phyloP scores from a whole-genome alignment of 1,140 invertebrate genomes.

The Sycophaga agraensis region DNA sequence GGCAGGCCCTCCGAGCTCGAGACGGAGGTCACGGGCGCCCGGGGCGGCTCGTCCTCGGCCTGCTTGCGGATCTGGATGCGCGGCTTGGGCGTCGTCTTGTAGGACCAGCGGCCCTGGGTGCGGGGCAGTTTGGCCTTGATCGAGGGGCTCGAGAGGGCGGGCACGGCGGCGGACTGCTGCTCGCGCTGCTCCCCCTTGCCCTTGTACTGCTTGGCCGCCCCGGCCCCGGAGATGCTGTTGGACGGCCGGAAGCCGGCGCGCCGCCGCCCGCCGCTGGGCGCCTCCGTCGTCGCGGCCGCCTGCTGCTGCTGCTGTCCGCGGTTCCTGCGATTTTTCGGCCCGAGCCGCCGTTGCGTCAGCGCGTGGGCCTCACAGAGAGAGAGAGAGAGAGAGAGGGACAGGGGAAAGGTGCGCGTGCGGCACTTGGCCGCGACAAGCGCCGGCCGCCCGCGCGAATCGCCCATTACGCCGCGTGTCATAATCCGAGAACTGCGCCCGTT shows the following conservation, averaged over 20 bases:
- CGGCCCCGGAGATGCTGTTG: constrained; percentile 22
- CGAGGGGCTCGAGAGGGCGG: constrained; percentile 21
- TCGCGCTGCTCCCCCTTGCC: constrained; percentile 6
- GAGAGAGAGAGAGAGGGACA: too few relatives aligned
- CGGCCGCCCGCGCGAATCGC: too few relatives aligned
- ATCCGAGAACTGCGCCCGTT: too few relatives aligned
- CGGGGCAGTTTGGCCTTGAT: constrained; percentile 74
- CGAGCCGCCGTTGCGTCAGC: too few relatives aligned
- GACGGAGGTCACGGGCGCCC: too few relatives aligned
- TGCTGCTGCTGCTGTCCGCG: not conserved
- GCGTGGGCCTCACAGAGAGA: too few relatives aligned
- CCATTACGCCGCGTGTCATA: too few relatives aligned
- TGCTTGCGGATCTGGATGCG: constrained; percentile 77
- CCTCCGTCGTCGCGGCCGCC: constrained; percentile 47
- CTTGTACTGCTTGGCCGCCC: constrained; percentile 38
- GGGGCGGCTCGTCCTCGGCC: constrained; percentile 61
- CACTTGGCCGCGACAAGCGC: too few relatives aligned
- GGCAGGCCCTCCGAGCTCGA: constrained; percentile 46
- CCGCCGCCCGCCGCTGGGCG: constrained; percentile 38
- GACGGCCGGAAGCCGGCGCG: constrained; percentile 47
- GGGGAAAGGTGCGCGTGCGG: too few relatives aligned
- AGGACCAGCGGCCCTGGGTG: constrained; percentile 81
- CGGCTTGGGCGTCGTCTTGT: constrained; percentile 84
- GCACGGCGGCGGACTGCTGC: constrained; percentile 34
- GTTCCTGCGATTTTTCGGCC: too few relatives aligned